Base-by-base conservation (phyloP, 2,888 invertebrate species). In the Epirrhoe alternata region DNA sequence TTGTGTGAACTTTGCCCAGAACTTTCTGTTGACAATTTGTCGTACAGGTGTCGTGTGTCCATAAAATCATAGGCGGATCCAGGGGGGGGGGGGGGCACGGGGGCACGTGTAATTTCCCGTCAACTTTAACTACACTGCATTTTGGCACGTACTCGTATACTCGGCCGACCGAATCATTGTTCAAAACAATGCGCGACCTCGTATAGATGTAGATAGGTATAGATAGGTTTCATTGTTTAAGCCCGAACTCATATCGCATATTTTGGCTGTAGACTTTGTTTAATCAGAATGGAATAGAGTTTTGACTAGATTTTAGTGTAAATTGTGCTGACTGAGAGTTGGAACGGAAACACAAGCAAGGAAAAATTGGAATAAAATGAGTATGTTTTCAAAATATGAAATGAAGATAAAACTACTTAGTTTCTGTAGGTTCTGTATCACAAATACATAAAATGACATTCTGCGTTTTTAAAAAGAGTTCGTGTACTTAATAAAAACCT, bases 1-100 rank as follows among this genome's bases (percentile, higher is more conserved):
- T 30, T 3, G 4, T 17, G 30, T n/a, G 45, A 52, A 60, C 52
- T 60, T 45, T 61, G 6, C 53, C 14, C 42, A 16, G 53, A 45
- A 42, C 7, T 61, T 53, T 52, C 31, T 52, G 42, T 42, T 62
- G 51, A 62, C n/a, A 63, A 63, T 57, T 57, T 63, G 52, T 57
- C 51, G 17, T 45, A 33, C 63, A 63, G 57, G 57, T 63, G 63
- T 38, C 52, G 31, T 60, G 59, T 35, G 52, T 52, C 14, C 61
- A 47, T 52, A 60, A 38, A 12, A 12, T 38, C 38, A 38, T 2
- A 31, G 31, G 2, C 38, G 38, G n/a, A n/a, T n/a, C n/a, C n/a
- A n/a, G n/a, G n/a, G n/a, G n/a, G n/a, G n/a, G n/a, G n/a, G n/a
- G n/a, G n/a, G n/a, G n/a, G n/a, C n/a, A n/a, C n/a, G n/a, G n/a